Base-by-base conservation (phyloP, 64 coral and sea anemone species). In the Actinia tenebrosa region DNA sequence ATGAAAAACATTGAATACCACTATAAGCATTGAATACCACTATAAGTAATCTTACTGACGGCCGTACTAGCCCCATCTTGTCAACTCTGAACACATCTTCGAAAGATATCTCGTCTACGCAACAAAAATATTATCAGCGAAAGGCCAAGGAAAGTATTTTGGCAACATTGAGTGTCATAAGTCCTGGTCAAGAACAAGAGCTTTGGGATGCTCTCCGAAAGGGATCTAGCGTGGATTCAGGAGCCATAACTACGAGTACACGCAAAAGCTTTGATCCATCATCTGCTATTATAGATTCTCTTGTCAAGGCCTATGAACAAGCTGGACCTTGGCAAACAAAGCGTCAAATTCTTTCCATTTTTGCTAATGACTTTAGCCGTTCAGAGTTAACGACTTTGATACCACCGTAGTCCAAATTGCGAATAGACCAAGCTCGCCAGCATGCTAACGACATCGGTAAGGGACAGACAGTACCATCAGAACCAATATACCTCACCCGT, bases 361-460 rank as follows among this genome's bases (percentile, higher is more conserved):
- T 93, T 80, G 91, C 64, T 11, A 27, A 86, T 15, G 83, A 89
- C 84, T 92, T 79, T 61, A 46, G 86, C 46, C 87, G 88, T 45
- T 37, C 78, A 42, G 16, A 59, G 4, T 78, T 92, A 16, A 52
- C 8, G 19, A 20, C 14, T 16, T 44, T 91, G 54, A 82, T 91
- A 8, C 85, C 84, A 80, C 75, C 71, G 10, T 30, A 86, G 10
- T 61, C 83, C 4, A 91, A 23, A 22, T 91, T 83, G 84, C 45
- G 83, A 1, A 91, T 91, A 17, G 89, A 91, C 14, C 22, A 91
- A 22, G 84, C 89, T 2, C 1, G 89, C 3, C 80, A 86, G 53
- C 89, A 91, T 20, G 83, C 83, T 16, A 58, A 56, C 16, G 71
- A 26, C 8, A 16, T 43, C 16, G 22, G 42, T 77, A n/a, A n/a